Percentiles rank a stretch among this genome's conserved stretches.
phyloP scores from a whole-genome alignment of 2,797 vertebrate species.

The Peromyscus aztecus region DNA sequence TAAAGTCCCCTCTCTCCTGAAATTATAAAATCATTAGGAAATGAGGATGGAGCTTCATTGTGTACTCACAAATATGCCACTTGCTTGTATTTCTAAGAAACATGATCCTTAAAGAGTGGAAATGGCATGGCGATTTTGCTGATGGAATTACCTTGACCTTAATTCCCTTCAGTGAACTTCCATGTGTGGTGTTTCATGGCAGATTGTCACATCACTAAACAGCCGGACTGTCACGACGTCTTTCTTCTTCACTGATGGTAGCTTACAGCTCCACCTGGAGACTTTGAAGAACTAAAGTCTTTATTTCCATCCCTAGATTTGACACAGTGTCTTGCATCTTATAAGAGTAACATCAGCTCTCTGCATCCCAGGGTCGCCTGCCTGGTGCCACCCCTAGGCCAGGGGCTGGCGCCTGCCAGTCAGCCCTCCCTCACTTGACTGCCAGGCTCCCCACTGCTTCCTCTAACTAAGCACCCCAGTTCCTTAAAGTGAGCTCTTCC shows the following conservation, averaged over 20 bases:
- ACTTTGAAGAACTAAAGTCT: neutral
- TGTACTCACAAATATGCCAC: neutral
- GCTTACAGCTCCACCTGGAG: neutral
- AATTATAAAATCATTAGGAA: neutral
- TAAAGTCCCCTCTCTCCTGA: neutral
- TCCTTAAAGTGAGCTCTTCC: neutral
- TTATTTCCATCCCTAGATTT: neutral
- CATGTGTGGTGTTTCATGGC: neutral
- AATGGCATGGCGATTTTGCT: neutral
- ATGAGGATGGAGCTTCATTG: neutral
- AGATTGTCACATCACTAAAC: neutral
- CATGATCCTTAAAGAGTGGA: neutral
- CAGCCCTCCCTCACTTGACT: neutral
- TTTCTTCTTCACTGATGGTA: slow-evolving; percentile 11
- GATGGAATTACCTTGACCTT: neutral
- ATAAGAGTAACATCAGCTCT: neutral
- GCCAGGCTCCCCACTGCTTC: neutral
- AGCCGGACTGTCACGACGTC: neutral
- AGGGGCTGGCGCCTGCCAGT: rapidly evolving
- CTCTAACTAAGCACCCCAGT: neutral
- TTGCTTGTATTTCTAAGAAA: neutral
- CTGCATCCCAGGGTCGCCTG: neutral
- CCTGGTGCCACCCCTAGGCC: neutral
- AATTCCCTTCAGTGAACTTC: neutral
- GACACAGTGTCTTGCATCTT: neutral